A percentile compares a stretch with the other conserved stretches of the same genome.
Conservation (phyloP, 2,797 vertebrate genomes). For the Prunella strophiata region DNA sequence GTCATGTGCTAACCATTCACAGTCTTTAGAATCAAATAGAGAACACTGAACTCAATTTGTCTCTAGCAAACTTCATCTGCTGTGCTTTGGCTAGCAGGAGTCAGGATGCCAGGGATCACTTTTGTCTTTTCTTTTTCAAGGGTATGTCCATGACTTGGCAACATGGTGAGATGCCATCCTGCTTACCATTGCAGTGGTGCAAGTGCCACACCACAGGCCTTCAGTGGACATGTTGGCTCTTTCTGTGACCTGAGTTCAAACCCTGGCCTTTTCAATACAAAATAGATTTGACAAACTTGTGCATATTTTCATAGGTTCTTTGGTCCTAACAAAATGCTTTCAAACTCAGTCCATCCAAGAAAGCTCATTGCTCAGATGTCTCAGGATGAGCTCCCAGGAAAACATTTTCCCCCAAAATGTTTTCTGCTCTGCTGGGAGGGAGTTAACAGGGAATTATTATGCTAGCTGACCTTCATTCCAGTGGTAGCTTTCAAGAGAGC, state of each 20-base stretch:
- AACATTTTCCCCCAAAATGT: neutral
- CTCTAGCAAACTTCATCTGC: neutral
- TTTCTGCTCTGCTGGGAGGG: neutral
- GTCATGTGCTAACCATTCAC: neutral
- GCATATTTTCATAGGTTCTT: neutral
- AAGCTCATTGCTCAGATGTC: neutral
- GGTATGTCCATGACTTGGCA: neutral
- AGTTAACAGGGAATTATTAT: neutral
- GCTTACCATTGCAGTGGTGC: neutral
- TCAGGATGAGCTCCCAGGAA: neutral
- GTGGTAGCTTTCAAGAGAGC: neutral
- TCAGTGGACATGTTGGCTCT: neutral
- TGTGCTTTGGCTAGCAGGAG: neutral
- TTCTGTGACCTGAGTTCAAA: neutral
- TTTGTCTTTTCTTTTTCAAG: neutral
- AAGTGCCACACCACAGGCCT: neutral
- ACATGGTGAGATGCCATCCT: neutral
- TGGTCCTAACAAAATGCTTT: neutral
- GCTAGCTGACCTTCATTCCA: neutral
- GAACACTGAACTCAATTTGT: neutral
- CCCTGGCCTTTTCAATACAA: neutral
- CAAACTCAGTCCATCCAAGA: neutral
- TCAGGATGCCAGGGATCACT: neutral
- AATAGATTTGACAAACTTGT: neutral
- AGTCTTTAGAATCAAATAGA: neutral